Percentiles rank a stretch among this genome's conserved stretches.
These are phyloP conservation scores for Falcunculus frontatus DNA, from an alignment of 2,113 vertebrate species.

Conservation along the genomic window DNA sequence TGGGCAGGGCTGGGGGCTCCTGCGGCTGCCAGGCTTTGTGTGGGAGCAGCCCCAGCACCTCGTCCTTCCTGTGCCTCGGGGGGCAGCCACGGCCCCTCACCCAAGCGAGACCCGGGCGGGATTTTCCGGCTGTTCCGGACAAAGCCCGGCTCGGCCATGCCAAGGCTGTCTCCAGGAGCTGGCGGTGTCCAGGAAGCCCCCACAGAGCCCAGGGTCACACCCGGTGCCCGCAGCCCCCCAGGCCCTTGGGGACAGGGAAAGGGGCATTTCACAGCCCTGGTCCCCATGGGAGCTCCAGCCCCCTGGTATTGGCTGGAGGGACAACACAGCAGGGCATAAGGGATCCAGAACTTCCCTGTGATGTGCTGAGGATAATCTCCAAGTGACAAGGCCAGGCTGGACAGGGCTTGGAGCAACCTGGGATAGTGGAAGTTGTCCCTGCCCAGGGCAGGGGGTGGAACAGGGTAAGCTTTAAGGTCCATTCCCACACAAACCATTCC, in stretches of 20 bases:
- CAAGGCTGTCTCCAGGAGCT: not conserved
- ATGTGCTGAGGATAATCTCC: not conserved
- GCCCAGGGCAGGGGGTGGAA: not conserved
- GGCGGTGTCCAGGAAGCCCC: not conserved
- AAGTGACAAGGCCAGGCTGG: rapidly evolving
- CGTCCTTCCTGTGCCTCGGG: not conserved
- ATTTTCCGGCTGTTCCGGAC: not conserved
- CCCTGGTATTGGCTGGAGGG: rapidly evolving
- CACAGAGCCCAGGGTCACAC: rapidly evolving
- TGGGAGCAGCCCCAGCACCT: not conserved
- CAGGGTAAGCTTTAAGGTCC: not conserved
- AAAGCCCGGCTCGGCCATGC: rapidly evolving
- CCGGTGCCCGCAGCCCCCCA: not conserved
- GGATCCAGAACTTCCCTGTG: not conserved
- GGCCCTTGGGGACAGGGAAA: not conserved
- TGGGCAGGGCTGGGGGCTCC: not conserved
- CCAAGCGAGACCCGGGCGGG: not conserved
- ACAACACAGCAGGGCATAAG: not conserved
- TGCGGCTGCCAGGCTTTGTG: not conserved
- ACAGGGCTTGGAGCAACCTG: not conserved
- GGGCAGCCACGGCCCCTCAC: not conserved
- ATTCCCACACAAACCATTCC: not conserved
- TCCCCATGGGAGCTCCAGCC: not conserved
- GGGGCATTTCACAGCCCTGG: not conserved
- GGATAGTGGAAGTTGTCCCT: not conserved